Evolutionary conservation across 2,797 vertebrate species (phyloP), one percentile per base, ranked within the genome.

Genomic region (Ctenosaura bakeri): DNA sequence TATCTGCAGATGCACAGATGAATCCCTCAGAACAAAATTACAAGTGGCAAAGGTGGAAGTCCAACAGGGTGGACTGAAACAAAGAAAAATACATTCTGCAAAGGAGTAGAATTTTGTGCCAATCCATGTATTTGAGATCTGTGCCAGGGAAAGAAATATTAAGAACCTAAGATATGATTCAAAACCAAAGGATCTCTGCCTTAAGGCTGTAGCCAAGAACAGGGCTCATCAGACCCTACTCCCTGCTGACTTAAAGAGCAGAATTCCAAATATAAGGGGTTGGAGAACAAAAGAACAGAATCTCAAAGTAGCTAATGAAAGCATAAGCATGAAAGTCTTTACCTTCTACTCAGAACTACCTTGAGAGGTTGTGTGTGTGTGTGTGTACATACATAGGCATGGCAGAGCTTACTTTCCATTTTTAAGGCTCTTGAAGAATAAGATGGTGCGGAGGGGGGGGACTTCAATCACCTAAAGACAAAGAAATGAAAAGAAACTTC

Each of bases 251-350:
- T 96, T 92, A 92, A 94, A 96, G 85, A 95, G 91, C 90, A 89
- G 85, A 91, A 94, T 94, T 95, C 94, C 87, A 93, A 96, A 93
- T 89, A 92, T 85, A 71, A 94, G 46, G 80, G 86, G 83, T 64
- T 0, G 16, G 93, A 94, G 93, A 96, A 96, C 90, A 96, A 95
- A 97, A 96, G 90, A 91, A 90, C 66, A 86, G 90, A 95, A 94
- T 96, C 92, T 96, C 94, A 96, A 96, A 97, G 93, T 79, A 94
- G 86, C 90, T 95, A 94, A 96, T 90, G 90, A 95, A 96, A 92
- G 92, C 83, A 88, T 77, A 89, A 73, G 88, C 90, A 93, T 42
- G 84, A 83, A 16, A 94, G 87, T 86, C 90, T 91, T 92, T 78
- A 90, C 78, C 84, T 93, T 87, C 93, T 79, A 94, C n/a, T 22